Percentiles rank a stretch among this genome's conserved stretches.
Evolutionary conservation across 2,113 vertebrate genomes (phyloP).

Genomic region (Prunella himalayana): DNA sequence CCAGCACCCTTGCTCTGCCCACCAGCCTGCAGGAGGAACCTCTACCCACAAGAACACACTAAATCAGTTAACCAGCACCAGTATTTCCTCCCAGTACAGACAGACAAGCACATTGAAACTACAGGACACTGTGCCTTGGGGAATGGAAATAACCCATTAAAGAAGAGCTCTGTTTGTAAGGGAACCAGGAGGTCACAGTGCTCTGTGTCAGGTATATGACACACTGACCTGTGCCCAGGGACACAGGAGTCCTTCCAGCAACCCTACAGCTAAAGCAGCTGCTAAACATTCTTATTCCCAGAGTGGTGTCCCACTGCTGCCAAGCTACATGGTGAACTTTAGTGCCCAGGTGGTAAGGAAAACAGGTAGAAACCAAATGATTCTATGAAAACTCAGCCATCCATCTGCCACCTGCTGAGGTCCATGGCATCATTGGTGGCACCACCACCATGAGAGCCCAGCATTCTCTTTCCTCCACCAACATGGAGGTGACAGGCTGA

Average conservation of each 20-base stretch:
- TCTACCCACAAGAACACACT: neutral
- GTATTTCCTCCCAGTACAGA: neutral
- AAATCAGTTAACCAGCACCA: neutral
- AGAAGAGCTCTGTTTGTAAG: neutral
- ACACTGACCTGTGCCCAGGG: neutral
- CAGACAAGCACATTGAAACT: neutral
- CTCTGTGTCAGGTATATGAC: neutral
- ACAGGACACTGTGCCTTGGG: neutral
- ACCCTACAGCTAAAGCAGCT: neutral
- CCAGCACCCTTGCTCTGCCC: neutral
- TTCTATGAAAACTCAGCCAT: neutral
- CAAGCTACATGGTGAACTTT: rapidly evolving
- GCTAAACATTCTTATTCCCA: neutral
- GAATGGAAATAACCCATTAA: neutral
- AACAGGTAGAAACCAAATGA: neutral
- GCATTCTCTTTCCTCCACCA: neutral
- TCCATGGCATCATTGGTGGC: neutral
- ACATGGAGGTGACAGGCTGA: neutral
- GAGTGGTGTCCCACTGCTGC: neutral
- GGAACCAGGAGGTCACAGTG: neutral
- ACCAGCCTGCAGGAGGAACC: neutral
- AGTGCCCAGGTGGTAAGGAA: neutral
- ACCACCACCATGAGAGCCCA: neutral
- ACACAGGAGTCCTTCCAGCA: neutral
- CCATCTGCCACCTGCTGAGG: neutral